phyloP scores from a whole-genome alignment of 2,797 vertebrate genomes.

The Rhinophrynus dorsalis region DNA sequence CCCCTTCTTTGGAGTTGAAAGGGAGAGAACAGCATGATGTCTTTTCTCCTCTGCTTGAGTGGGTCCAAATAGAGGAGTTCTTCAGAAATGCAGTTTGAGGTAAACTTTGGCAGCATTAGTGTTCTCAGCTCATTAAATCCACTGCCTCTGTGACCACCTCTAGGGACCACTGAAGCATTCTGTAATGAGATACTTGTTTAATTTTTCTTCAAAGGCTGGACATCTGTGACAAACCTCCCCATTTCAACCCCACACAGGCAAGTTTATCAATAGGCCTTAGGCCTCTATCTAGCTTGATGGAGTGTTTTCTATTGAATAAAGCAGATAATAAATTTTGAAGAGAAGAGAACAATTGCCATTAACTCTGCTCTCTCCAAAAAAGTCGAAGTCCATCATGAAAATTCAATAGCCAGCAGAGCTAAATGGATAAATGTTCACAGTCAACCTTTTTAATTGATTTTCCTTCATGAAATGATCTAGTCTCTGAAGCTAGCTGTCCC shows the following conservation, averaged over 20 bases:
- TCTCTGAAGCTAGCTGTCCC: constrained; percentile 81
- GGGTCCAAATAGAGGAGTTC: constrained; percentile 91
- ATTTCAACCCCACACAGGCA: constrained; percentile 90
- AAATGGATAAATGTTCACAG: constrained; percentile 98
- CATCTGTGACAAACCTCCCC: constrained; percentile 97
- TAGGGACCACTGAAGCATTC: constrained; percentile 97
- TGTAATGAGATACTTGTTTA: constrained; percentile 99
- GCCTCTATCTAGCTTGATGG: constrained; percentile 97
- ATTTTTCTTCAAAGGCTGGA: constrained; percentile 99
- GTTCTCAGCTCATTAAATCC: constrained; percentile 99
- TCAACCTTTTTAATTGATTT: constrained; percentile 98
- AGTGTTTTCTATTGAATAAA: constrained; percentile 98
- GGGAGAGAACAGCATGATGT: constrained; percentile 90
- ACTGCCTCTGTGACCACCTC: constrained; percentile 96
- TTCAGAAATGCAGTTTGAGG: constrained; percentile 94
- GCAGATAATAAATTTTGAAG: constrained; percentile 98
- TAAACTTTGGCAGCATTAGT: constrained; percentile 98
- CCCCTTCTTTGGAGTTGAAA: constrained; percentile 93
- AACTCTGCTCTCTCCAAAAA: constrained; percentile 93
- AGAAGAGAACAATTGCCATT: constrained; percentile 96
- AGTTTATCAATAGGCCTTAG: constrained; percentile 95
- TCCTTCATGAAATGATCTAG: constrained; percentile 96
- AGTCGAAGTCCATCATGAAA: constrained; percentile 98
- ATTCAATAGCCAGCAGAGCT: constrained; percentile 97
- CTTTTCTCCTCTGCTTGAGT: constrained; percentile 95